Conservation (phyloP, 1,140 invertebrate genomes). For the Drosophila saltans region DNA sequence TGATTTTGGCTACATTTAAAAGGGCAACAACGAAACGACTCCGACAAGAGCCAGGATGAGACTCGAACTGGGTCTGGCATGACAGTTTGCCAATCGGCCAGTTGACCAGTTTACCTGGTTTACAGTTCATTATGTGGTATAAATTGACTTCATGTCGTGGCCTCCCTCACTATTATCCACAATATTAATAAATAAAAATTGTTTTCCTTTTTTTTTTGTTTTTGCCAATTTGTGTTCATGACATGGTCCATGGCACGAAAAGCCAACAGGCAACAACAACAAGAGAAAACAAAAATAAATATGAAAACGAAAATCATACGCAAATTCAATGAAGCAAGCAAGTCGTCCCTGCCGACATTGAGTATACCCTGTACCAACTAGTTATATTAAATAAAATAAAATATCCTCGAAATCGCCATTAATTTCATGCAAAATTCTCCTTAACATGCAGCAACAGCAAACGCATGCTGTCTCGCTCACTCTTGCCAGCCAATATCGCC, state of each 20-base stretch:
- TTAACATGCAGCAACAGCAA: too few species aligned
- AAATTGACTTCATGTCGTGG: conserved; percentile 72
- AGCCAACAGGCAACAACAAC: conserved; percentile 19
- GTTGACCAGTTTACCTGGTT: conserved; percentile 67
- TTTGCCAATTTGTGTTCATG: conserved; percentile 26
- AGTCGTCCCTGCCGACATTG: too few species aligned
- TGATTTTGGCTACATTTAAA: conserved; percentile 56
- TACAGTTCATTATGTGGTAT: conserved; percentile 75
- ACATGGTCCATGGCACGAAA: conserved; percentile 20
- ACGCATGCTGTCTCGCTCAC: too few species aligned
- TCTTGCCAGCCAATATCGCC: too few species aligned
- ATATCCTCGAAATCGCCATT: too few species aligned
- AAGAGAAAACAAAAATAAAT: conserved; percentile 4
- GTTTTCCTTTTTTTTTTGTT: background rate
- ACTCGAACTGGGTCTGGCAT: conserved; percentile 41
- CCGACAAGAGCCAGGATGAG: conserved; percentile 8
- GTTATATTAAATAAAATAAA: too few species aligned
- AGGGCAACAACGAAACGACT: conserved; percentile 43
- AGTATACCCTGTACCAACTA: too few species aligned
- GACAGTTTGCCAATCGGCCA: conserved; percentile 43
- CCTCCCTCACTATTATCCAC: conserved; percentile 36
- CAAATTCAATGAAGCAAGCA: too few species aligned
- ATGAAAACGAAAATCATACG: conserved; percentile 45
- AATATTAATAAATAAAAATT: conserved; percentile 55
- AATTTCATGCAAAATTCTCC: too few species aligned